Percentiles rank a stretch among this genome's conserved stretches.
These are phyloP conservation scores for Sinopyrophorus schimmeli DNA, from an alignment of 2,888 invertebrate species.

Conservation along the genomic window DNA sequence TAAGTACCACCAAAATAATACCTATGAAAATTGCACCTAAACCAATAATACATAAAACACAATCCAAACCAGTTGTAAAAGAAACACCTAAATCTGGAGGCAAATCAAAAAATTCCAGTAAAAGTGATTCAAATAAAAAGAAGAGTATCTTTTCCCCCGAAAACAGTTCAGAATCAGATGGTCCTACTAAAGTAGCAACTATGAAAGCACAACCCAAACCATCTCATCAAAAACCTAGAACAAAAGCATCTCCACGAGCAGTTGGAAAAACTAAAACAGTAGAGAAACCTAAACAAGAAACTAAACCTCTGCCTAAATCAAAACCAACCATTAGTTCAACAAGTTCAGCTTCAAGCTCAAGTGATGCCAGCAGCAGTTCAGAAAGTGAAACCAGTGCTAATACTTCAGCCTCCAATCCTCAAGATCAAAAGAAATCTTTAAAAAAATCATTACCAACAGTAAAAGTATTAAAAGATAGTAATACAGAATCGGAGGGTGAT, in stretches of 20 bases:
- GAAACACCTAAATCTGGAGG: slow-evolving; percentile 10
- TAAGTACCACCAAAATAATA: slow-evolving; percentile 37
- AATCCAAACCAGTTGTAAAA: slow-evolving; percentile 23
- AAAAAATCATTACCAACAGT: slow-evolving; percentile 45
- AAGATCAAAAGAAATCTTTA: slow-evolving; percentile 41
- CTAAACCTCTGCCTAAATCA: slow-evolving; percentile 60
- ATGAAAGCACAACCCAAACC: slow-evolving; percentile 52
- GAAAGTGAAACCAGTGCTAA: slow-evolving; percentile 50
- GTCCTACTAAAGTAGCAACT: slow-evolving; percentile 53
- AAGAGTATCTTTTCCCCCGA: slow-evolving; percentile 84
- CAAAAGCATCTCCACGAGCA: slow-evolving; percentile 51
- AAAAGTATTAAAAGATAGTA: slow-evolving; percentile 37
- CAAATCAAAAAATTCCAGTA: slow-evolving; percentile 22
- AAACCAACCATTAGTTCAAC: slow-evolving; percentile 64
- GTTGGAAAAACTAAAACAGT: slow-evolving; percentile 57
- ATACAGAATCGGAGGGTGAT: slow-evolving; percentile 51
- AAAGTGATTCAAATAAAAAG: slow-evolving; percentile 59
- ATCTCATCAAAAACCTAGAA: slow-evolving; percentile 53
- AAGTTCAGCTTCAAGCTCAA: slow-evolving; percentile 52
- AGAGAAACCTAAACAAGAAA: slow-evolving; percentile 44
- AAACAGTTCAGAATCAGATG: slow-evolving; percentile 69
- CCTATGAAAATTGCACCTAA: slow-evolving; percentile 52
- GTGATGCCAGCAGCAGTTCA: slow-evolving; percentile 47
- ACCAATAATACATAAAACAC: slow-evolving; percentile 26
- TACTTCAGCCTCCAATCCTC: slow-evolving; percentile 40